Evolutionary conservation across 1,140 invertebrate species (phyloP).

Genomic region (Bathynomus jamesi): DNA sequence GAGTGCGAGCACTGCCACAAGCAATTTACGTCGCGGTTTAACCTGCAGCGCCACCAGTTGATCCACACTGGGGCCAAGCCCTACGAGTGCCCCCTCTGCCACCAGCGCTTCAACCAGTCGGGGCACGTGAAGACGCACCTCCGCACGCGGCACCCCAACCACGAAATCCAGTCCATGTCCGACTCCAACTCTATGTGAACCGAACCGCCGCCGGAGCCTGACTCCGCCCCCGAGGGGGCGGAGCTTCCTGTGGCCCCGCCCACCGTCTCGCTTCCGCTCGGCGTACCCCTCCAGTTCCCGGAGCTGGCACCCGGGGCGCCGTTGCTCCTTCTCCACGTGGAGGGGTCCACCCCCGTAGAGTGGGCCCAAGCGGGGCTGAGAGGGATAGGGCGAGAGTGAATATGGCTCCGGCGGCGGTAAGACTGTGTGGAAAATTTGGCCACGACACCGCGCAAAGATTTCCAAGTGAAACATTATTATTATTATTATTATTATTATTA

Average conservation of each 20-base stretch:
- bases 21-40: constrained; percentile 38
- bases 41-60: constrained; percentile 38
- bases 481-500: too few species aligned
- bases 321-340: neutral
- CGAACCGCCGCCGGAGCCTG: neutral
- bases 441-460: neutral
- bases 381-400: neutral
- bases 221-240: neutral
- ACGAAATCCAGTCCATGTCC: constrained; percentile 14
- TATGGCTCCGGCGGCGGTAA: neutral
- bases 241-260: neutral
- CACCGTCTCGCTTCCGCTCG: neutral
- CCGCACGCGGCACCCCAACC: constrained; percentile 33
- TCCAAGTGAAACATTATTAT: too few species aligned
- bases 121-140: constrained; percentile 36
- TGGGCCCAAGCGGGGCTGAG: neutral
- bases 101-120: constrained; percentile 52
- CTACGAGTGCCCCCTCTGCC: constrained; percentile 50
- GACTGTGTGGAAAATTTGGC: neutral
- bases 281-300: neutral
- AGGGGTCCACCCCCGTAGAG: neutral
- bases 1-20: constrained; percentile 41
- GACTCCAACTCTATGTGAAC: neutral
- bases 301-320: neutral
- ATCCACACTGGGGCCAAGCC: constrained; percentile 42